A percentile compares a stretch with the other conserved stretches of the same genome.
Conservation (phyloP, 1,140 invertebrate species). For the Helicorthomorpha holstii region DNA sequence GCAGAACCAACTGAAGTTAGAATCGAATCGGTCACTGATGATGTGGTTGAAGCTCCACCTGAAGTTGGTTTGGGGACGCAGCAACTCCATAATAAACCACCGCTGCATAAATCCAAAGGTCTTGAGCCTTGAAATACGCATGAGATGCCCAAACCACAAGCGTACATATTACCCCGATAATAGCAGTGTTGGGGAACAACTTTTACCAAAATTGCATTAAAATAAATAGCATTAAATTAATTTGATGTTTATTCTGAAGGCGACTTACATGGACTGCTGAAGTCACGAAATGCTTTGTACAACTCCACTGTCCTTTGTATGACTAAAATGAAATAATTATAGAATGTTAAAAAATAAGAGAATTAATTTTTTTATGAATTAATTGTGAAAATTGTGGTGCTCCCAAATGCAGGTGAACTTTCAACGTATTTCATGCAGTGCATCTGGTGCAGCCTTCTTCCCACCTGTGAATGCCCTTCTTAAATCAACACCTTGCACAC, state of each 20-base stretch:
- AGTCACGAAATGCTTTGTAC: conserved; percentile 7
- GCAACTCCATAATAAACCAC: conserved; percentile 81
- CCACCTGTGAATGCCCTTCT: background rate
- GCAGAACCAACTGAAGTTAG: background rate
- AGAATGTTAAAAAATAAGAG: background rate
- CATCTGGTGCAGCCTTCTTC: background rate
- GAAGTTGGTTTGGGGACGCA: conserved; percentile 79
- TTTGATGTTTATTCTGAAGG: background rate
- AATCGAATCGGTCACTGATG: conserved; percentile 27
- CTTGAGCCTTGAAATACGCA: conserved; percentile 71
- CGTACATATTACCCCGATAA: conserved; percentile 69
- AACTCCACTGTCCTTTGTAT: conserved; percentile 2
- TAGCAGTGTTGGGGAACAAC: conserved; percentile 84
- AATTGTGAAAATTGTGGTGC: background rate
- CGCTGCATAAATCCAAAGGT: conserved; percentile 77
- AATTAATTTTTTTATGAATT: background rate
- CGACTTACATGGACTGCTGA: conserved; percentile 7
- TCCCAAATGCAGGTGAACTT: background rate
- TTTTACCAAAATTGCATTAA: conserved; percentile 27
- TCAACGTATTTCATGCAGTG: background rate
- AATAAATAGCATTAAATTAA: background rate
- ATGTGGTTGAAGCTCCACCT: conserved; percentile 20
- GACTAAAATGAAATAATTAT: background rate
- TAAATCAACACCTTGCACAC: background rate
- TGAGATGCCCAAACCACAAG: conserved; percentile 73